These are phyloP conservation scores for Axinella damicornis DNA, from an alignment of 37 sponge, comb jelly and placozoan genomes.

Conservation along the genomic window DNA sequence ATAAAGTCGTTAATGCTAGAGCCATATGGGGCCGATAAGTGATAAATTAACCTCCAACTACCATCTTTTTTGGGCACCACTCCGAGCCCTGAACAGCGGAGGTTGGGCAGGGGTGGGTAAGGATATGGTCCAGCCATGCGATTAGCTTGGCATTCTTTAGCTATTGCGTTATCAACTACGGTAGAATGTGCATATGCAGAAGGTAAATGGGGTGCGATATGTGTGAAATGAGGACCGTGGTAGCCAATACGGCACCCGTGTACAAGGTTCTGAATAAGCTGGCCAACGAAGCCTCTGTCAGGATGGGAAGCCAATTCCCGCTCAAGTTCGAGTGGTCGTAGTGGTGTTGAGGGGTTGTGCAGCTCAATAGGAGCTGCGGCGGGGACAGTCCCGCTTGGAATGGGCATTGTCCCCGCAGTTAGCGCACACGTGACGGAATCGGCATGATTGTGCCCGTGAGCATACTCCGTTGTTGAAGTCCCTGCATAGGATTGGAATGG, in stretches of 20 bases:
- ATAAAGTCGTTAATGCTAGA: conserved; percentile 59
- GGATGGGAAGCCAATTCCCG: conserved; percentile 37
- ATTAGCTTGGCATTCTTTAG: conserved; percentile 19
- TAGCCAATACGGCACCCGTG: conserved; percentile 34
- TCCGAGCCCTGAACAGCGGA: conserved; percentile 36
- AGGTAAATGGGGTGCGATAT: conserved; percentile 2
- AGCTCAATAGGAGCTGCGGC: not conserved
- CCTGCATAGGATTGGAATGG: no score
- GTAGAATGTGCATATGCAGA: conserved; percentile 34
- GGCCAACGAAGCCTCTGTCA: conserved; percentile 2
- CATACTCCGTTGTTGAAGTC: no score
- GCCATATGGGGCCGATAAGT: no score
- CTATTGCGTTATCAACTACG: conserved; percentile 11
- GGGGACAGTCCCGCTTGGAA: no score
- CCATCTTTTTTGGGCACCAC: conserved; percentile 54
- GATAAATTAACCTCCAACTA: conserved; percentile 38
- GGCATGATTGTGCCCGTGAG: no score
- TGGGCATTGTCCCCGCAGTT: no score
- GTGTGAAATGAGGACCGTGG: conserved; percentile 12
- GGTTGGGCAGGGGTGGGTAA: conserved; percentile 13
- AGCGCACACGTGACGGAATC: no score
- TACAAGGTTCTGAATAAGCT: not conserved
- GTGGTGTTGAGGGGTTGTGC: conserved; percentile 3
- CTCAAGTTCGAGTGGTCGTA: conserved; percentile 27
- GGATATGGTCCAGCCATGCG: conserved; percentile 36